Base-by-base conservation (phyloP, 1,140 invertebrate species). In the Oryzaephilus surinamensis region DNA sequence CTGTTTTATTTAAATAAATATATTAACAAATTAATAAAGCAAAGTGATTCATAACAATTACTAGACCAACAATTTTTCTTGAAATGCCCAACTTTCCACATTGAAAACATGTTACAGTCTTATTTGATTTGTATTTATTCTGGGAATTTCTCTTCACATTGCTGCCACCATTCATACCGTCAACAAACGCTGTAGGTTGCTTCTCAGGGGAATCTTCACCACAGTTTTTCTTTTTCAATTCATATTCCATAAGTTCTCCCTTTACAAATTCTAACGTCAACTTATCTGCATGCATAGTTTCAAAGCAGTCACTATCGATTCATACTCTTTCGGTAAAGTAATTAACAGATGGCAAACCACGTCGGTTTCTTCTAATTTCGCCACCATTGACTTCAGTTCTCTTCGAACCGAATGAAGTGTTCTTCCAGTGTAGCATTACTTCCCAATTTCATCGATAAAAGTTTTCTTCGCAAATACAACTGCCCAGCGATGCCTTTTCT, bases 291-390 rank as follows among this genome's bases (percentile, higher is more conserved):
- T 54, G 38, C 15, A 64, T 36, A 2, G 62, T 64, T 50, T 66
- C 61, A 69, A 55, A 6, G 62, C 60, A 12, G 62, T 63, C 6
- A 61, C 48, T 14, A 64, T 44, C 11, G 48, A 50, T 41, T 62
- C 55, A 44, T 59, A 64, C 19, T 28, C 39, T 32, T 45, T 27
- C 5, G 64, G 58, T 29, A 66, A 41, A 24, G 54, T 61, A 0
- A 60, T 33, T 13, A 65, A 45, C 34, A 66, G 49, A 46, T 64
- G 58, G n/a, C 54, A 54, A 1, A 63, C 46, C 42, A 31, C 38
- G 29, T 47, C 41, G n/a, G 21, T 31, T 33, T 54, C 46, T 12
- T 52, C 37, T 17, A 52, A 14, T 7, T 32, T 36, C 4, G 44
- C 38, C 26, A 44, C 52, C 4, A 17, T 31, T n/a, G 32, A 12